A percentile compares a stretch with the other conserved stretches of the same genome.
phyloP scores from a whole-genome alignment of 2,888 invertebrate species.

The Papilio gigon region DNA sequence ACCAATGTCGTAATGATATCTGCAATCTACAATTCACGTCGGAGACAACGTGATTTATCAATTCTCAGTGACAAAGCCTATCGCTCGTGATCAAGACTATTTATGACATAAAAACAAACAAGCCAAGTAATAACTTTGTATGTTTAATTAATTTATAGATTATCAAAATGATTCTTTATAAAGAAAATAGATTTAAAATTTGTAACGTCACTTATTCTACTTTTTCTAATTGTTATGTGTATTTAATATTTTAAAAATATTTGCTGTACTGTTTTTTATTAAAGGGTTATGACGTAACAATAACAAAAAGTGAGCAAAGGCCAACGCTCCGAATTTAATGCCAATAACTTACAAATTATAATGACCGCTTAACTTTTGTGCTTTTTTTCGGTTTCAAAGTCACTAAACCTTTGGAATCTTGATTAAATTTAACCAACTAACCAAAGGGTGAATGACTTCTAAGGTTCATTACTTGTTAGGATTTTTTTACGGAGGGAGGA shows the following conservation, averaged over 20 bases:
- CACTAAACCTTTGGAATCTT: background rate
- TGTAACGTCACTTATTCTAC: no score
- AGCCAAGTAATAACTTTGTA: no score
- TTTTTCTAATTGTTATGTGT: no score
- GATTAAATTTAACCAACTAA: background rate
- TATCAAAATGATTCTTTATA: no score
- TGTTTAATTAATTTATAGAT: background rate
- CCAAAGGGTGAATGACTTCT: background rate
- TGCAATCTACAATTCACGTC: constrained; percentile 34
- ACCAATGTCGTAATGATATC: constrained; percentile 31
- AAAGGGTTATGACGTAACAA: no score
- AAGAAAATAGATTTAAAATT: no score
- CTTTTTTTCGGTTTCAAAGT: background rate
- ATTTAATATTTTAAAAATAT: background rate
- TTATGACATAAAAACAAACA: background rate
- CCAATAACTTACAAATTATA: background rate
- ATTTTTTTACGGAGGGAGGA: no score
- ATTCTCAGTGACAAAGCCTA: constrained; percentile 22
- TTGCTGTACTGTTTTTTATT: no score
- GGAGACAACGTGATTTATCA: constrained; percentile 35
- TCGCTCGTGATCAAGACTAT: constrained; percentile 7
- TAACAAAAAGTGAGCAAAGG: no score
- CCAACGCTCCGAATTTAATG: background rate
- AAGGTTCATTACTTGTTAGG: background rate
- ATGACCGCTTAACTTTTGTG: background rate